Evolutionary conservation across 92 coral and sea anemone species (phyloP).

Genomic region (Epizoanthus illoricatus): DNA sequence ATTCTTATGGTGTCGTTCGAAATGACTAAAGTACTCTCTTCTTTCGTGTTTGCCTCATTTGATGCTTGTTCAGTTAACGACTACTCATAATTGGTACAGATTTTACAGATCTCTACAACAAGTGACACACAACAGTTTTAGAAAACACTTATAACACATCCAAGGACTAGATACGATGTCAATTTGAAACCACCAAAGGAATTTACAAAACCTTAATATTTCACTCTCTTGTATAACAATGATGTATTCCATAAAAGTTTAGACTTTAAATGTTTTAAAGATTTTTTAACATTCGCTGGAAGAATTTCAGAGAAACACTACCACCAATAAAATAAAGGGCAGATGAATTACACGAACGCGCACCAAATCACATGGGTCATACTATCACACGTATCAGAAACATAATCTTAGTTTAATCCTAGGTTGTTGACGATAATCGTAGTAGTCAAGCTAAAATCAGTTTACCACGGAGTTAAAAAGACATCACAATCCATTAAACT

Average conservation of each 20-base stretch:
- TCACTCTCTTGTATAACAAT: too few relatives aligned
- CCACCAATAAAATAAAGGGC: background rate
- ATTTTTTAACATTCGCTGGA: too few relatives aligned
- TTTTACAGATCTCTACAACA: constrained; percentile 3
- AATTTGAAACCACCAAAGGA: background rate
- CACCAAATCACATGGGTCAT: background rate
- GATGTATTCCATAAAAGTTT: too few relatives aligned
- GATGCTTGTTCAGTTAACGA: background rate
- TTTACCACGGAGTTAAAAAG: constrained; percentile 21
- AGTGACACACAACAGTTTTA: constrained; percentile 9
- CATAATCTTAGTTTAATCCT: background rate
- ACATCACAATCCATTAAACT: constrained; percentile 20
- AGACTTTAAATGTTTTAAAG: too few relatives aligned
- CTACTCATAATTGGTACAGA: background rate
- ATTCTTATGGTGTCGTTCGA: background rate
- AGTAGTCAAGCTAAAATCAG: background rate
- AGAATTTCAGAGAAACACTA: too few relatives aligned
- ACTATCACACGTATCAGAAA: background rate
- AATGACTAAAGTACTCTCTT: background rate
- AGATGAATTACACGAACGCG: background rate
- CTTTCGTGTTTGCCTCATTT: background rate
- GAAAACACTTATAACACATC: background rate
- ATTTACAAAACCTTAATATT: background rate
- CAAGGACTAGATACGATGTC: background rate
- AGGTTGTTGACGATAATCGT: constrained; percentile 5